Evolutionary conservation across 2,113 vertebrate genomes (phyloP), one percentile per base, ranked within the genome.

Genomic region (Lamprotornis superbus): DNA sequence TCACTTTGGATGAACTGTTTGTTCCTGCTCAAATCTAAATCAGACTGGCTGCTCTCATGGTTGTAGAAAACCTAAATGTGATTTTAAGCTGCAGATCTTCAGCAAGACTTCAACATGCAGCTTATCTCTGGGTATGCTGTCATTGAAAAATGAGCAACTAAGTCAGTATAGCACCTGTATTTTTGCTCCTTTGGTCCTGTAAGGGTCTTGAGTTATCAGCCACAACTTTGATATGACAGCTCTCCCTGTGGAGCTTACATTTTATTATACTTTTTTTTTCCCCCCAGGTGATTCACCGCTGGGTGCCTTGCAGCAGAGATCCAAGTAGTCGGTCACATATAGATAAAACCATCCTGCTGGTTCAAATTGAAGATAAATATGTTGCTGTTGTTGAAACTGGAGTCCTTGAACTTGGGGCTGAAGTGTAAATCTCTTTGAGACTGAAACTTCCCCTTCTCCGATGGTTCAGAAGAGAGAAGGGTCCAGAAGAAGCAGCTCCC

Each of bases 261-360:
- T 87, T 88, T 42, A 24, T 74, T 80, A 5, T 12, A n/a, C 30
- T 25, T 28, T 28, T 52, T 47, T 35, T 76, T 57, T 81, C 50
- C 1, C 52, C 21, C 30, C 82, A 99, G 99, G 99, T 99, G 98
- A 99, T 99, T 99, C 99, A 99, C 99, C 99, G 99, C 97, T 99
- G 99, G 99, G 99, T 99, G 99, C 99, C 99, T 99, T 99, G 99
- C 98, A 99, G 99, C 98, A 98, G 99, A 98, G 99, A 99, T 97
- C 98, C 98, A 97, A 98, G 98, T 97, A 98, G 97, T 97, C 98
- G 99, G 94, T 99, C 99, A 97, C 99, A 99, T 96, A 99, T 99
- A 95, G 99, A 99, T 98, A 99, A 99, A 98, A 99, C 99, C 98
- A 99, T 99, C 98, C 98, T 99, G 97, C 99, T 99, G 98, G 99